Evolutionary conservation across 2,888 invertebrate species (phyloP).

Genomic region (Spodoptera littoralis): DNA sequence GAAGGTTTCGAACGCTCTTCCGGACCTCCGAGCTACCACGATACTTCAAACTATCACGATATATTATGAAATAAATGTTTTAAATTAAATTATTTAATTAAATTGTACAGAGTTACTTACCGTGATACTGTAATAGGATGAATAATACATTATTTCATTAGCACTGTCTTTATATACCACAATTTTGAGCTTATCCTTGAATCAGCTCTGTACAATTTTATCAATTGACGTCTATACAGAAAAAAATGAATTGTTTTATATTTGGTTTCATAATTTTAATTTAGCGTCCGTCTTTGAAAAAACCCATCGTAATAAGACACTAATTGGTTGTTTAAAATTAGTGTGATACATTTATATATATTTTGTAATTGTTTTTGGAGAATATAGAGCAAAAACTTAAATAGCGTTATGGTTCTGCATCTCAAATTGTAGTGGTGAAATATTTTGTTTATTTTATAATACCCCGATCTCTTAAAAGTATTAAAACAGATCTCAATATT

Average conservation of each 20-base stretch:
- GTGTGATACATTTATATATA: too few species aligned
- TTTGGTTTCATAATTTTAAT: slow-evolving; percentile 9
- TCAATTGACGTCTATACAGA: slow-evolving; percentile 5
- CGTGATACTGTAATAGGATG: slow-evolving; percentile 15
- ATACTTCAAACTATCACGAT: too few species aligned
- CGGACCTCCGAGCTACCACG: too few species aligned
- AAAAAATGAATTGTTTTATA: slow-evolving; percentile 20
- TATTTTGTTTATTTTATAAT: too few species aligned
- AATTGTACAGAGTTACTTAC: slow-evolving; percentile 34
- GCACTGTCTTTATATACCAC: slow-evolving; percentile 36
- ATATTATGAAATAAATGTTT: too few species aligned
- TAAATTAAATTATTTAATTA: slow-evolving; percentile 7
- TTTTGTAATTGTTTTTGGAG: too few species aligned
- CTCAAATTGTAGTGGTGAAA: too few species aligned
- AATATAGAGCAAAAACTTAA: too few species aligned
- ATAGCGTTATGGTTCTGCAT: too few species aligned
- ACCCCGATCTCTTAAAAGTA: too few species aligned
- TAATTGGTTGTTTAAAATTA: not conserved
- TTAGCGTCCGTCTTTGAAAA: not conserved
- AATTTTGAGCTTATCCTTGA: slow-evolving; percentile 35
- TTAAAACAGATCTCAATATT: too few species aligned
- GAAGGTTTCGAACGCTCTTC: too few species aligned
- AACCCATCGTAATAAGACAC: not conserved
- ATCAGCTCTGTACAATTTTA: slow-evolving; percentile 8
- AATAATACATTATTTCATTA: slow-evolving; percentile 16